A percentile compares a stretch with the other conserved stretches of the same genome.
Evolutionary conservation across 1,140 invertebrate genomes (phyloP).

Genomic region (Lanistes nyassanus): DNA sequence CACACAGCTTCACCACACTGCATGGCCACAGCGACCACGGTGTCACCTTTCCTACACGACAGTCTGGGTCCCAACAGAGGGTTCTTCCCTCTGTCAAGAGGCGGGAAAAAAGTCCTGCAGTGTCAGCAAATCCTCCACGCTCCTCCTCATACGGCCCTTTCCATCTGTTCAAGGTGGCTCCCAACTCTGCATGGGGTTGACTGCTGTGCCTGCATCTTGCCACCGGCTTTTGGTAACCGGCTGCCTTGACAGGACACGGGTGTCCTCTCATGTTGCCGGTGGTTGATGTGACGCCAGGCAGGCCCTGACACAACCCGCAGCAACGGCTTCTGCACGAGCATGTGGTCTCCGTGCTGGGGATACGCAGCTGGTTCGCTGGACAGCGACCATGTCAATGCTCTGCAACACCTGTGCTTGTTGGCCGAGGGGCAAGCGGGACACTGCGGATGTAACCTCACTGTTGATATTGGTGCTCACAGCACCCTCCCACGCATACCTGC

Average conservation of each 20-base stretch:
- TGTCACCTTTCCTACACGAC: conserved; percentile 9
- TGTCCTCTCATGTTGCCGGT: not conserved
- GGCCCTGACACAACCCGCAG: conserved; percentile 16
- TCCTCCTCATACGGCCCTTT: conserved; percentile 7
- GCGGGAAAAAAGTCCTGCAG: conserved; percentile 19
- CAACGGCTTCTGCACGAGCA: not conserved
- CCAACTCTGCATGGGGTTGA: not conserved
- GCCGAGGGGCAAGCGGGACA: conserved; percentile 19
- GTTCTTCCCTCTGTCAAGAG: conserved; percentile 18
- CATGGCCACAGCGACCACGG: not conserved
- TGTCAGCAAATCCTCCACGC: conserved; percentile 11
- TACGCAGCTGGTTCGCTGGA: not conserved
- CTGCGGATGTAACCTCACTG: conserved; percentile 24
- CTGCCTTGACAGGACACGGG: not conserved
- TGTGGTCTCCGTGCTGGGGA: not conserved
- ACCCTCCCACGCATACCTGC: conserved; percentile 12
- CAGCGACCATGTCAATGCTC: not conserved
- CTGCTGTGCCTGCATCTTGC: not conserved
- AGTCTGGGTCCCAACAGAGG: conserved; percentile 21
- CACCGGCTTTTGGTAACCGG: not conserved
- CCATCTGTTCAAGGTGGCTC: not conserved
- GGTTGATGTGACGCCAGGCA: conserved; percentile 13
- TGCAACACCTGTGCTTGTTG: conserved; percentile 8
- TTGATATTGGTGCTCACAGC: conserved; percentile 13
- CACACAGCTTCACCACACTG: not conserved